These are phyloP conservation scores for Myotis yumanensis DNA, from an alignment of 2,113 vertebrate species.

Conservation along the genomic window DNA sequence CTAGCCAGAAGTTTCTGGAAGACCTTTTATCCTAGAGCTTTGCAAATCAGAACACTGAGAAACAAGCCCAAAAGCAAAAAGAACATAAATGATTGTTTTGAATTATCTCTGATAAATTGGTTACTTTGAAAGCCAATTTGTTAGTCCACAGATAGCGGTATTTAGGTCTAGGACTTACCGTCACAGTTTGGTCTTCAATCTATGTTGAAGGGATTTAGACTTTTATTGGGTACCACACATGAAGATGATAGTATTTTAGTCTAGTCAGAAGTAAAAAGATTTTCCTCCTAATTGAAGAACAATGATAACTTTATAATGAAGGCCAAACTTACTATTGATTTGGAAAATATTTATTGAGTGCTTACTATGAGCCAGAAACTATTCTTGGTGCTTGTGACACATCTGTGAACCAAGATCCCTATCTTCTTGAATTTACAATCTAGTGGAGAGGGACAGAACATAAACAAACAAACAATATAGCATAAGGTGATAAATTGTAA, in stretches of 20 bases:
- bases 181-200: conserved; percentile 28
- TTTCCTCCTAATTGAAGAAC: background rate
- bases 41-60: conserved; percentile 32
- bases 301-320: background rate
- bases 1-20: conserved; percentile 24
- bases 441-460: background rate
- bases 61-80: conserved; percentile 56
- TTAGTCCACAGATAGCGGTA: background rate
- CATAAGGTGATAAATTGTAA: background rate
- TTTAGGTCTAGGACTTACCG: conserved; percentile 8
- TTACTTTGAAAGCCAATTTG: conserved; percentile 68
- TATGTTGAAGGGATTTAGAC: background rate
- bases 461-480: background rate
- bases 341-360: background rate
- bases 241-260: background rate
- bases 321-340: background rate
- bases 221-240: background rate
- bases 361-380: background rate
- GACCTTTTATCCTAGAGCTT: conserved; percentile 21
- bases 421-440: background rate
- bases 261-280: background rate
- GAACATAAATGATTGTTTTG: background rate
- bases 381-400: background rate
- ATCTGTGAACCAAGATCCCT: background rate
- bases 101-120: conserved; percentile 24